phyloP scores from a whole-genome alignment of 1,140 invertebrate species.

The Callitettix versicolor region DNA sequence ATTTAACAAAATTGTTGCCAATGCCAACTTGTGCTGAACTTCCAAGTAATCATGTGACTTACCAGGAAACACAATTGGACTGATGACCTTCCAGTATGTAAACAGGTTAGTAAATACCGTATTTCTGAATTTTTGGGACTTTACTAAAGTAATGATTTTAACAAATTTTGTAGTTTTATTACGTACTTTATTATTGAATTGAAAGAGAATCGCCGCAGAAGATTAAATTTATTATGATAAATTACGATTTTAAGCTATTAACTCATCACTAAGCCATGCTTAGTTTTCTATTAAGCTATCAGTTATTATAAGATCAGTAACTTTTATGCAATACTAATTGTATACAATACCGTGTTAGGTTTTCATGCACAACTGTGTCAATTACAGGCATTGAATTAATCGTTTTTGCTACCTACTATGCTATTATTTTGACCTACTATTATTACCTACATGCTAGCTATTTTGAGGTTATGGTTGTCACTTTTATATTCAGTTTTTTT shows the following conservation, averaged over 20 bases:
- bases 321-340: too few relatives aligned
- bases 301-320: background rate
- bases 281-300: background rate
- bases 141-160: background rate
- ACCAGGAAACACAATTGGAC: slow-evolving; percentile 55
- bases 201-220: too few relatives aligned
- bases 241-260: too few relatives aligned
- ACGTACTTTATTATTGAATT: too few relatives aligned
- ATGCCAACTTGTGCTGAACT: slow-evolving; percentile 22
- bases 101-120: slow-evolving; percentile 38
- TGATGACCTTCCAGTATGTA: slow-evolving; percentile 75
- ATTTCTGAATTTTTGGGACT: background rate
- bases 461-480: too few relatives aligned
- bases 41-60: slow-evolving; percentile 31
- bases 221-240: background rate
- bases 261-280: too few relatives aligned
- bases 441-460: too few relatives aligned
- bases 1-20: background rate
- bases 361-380: too few relatives aligned
- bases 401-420: too few relatives aligned
- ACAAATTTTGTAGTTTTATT: slow-evolving; percentile 7
- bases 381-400: too few relatives aligned
- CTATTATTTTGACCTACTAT: too few relatives aligned
- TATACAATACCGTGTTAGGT: background rate
- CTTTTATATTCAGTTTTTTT: too few relatives aligned